Evolutionary conservation across 2,888 invertebrate genomes (phyloP).

Genomic region (Drosophila neotestacea): DNA sequence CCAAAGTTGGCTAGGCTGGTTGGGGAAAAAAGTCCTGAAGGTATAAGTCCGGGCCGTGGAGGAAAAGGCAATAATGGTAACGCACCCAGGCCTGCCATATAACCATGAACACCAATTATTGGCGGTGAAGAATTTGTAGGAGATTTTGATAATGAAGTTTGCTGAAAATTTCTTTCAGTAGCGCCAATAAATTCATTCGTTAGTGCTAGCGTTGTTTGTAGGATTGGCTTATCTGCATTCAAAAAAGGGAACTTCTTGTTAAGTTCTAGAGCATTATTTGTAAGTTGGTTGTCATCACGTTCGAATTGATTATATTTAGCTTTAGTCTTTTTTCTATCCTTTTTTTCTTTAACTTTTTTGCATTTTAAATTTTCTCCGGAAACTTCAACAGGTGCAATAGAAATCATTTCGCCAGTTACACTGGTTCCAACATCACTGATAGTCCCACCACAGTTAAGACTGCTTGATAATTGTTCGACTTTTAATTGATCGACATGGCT

Average conservation of each 20-base stretch:
- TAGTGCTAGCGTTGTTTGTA: background rate
- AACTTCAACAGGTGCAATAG: background rate
- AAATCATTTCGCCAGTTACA: background rate
- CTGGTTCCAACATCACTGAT: background rate
- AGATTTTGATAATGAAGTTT: conserved; percentile 3
- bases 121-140: conserved; percentile 1
- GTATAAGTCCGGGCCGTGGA: conserved; percentile 87
- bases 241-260: conserved; percentile 10
- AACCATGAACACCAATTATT: conserved; percentile 3
- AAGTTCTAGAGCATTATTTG: background rate
- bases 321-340: conserved; percentile 75
- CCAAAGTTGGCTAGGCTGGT: conserved; percentile 59
- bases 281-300: background rate
- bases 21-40: conserved; percentile 86
- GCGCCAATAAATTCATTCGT: background rate
- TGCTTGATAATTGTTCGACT: background rate
- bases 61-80: conserved; percentile 84
- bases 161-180: background rate
- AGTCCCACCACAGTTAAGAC: background rate
- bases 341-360: conserved; percentile 65
- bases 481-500: conserved; percentile 41
- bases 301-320: conserved; percentile 32
- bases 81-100: background rate
- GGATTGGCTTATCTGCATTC: background rate
- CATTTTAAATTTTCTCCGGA: conserved; percentile 10